These are phyloP conservation scores for Alosa alosa DNA, from an alignment of 2,113 vertebrate species.

Conservation along the genomic window DNA sequence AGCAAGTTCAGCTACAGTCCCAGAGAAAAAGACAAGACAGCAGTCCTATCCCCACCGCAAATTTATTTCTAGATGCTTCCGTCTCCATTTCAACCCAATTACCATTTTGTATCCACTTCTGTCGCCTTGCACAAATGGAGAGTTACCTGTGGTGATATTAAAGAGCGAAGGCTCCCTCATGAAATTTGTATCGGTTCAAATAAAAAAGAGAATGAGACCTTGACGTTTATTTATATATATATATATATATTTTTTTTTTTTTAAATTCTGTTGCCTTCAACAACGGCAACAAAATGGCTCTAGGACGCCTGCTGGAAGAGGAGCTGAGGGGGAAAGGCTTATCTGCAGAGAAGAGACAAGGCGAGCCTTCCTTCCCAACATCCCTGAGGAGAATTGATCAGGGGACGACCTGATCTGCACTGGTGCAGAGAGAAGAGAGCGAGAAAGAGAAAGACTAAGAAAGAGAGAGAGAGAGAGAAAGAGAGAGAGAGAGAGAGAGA, in stretches of 20 bases:
- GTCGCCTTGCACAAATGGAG: neutral
- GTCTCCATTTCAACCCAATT: constrained; percentile 2
- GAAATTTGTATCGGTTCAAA: neutral
- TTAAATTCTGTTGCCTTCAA: neutral
- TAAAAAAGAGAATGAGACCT: neutral
- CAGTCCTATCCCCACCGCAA: neutral
- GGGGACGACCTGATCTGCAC: neutral
- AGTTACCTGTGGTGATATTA: neutral
- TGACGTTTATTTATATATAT: neutral
- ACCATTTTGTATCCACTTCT: neutral
- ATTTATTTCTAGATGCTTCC: neutral
- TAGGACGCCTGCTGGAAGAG: neutral
- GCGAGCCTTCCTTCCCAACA: neutral
- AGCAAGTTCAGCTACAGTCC: neutral
- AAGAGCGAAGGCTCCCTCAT: neutral
- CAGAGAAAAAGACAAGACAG: neutral
- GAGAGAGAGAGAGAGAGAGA: neutral
- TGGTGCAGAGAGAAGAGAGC: neutral
- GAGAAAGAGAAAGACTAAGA: neutral
- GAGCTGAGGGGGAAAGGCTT: neutral
- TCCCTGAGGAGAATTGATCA: neutral
- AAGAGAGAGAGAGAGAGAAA: neutral
- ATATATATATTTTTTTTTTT: no score
- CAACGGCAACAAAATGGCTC: neutral
- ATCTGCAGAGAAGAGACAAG: neutral